Evolutionary conservation across 2,888 invertebrate species (phyloP).

Genomic region (Hipparchia sbordonii): DNA sequence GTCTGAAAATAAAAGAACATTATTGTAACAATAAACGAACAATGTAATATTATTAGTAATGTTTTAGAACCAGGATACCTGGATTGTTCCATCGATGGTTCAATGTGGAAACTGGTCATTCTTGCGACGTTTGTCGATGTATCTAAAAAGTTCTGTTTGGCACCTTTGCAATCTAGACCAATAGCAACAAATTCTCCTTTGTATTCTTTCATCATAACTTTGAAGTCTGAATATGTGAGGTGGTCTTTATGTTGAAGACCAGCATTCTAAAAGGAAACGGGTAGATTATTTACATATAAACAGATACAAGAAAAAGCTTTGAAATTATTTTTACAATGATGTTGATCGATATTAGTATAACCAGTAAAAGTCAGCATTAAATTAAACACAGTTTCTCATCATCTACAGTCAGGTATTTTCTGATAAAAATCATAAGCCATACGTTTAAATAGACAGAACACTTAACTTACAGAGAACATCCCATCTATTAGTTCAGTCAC

Average conservation of each 20-base stretch:
- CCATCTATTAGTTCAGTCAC: slow-evolving; percentile 96
- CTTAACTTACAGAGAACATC: slow-evolving; percentile 89
- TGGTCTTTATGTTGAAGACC: slow-evolving; percentile 95
- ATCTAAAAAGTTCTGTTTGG: slow-evolving; percentile 96
- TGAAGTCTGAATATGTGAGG: slow-evolving; percentile 95
- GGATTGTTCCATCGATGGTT: slow-evolving; percentile 88
- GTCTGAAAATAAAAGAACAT: slow-evolving; percentile 58
- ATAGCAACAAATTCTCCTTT: slow-evolving; percentile 98
- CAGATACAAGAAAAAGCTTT: neutral
- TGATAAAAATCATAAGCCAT: too few relatives aligned
- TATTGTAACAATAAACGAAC: neutral
- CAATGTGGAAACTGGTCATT: slow-evolving; percentile 97
- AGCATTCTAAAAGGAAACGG: slow-evolving; percentile 84
- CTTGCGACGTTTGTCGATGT: slow-evolving; percentile 97
- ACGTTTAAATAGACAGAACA: neutral
- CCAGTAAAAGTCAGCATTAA: too few relatives aligned
- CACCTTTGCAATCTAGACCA: slow-evolving; percentile 96
- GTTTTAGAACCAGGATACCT: slow-evolving; percentile 54
- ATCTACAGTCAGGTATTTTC: too few relatives aligned
- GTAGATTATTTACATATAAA: neutral
- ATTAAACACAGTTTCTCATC: too few relatives aligned
- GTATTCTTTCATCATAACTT: slow-evolving; percentile 98
- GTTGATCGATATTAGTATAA: too few relatives aligned
- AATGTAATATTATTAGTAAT: neutral
- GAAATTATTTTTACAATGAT: too few relatives aligned